Evolutionary conservation across 2,113 vertebrate genomes (phyloP), one percentile per base, ranked within the genome.

Genomic region (Neoarius graeffei): DNA sequence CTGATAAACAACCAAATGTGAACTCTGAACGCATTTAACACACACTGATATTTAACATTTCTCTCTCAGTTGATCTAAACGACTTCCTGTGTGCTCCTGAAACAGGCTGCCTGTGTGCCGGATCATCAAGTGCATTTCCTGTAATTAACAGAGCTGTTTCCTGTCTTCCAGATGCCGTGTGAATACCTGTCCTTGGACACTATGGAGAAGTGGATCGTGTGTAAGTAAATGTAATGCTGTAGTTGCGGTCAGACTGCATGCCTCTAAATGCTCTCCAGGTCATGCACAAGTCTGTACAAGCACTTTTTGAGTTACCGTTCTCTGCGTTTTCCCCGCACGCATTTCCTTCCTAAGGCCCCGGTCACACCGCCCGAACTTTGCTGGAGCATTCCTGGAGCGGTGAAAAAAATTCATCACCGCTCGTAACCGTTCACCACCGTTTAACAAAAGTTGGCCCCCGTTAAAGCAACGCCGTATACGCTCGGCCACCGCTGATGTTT

Each of bases 121-220:
- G 15, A 27, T 54, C 56, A 13, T 56, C 17, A 0, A 10, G 54
- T 83, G 60, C 17, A 13, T 54, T 82, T 50, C 13, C 19, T 84
- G 8, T 74, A 50, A 25, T 15, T 30, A 9, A 23, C 82, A 57
- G 25, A 88, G 64, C 89, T 27, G 54, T 87, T 23, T 4, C 62
- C n/a, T 87, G 54, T 87, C 20, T 90, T 91, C 87, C 91, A 97
- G 98, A 99, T 99, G 98, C 98, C 98, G 0, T 99, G 98, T 96
- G 98, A 99, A 96, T 99, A 99, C 91, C 95, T 99, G 8, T 99
- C 98, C 62, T 94, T 99, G 95, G 98, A 99, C 92, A 86, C 97
- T 25, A 99, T 99, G 98, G 98, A 99, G 92, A 99, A 99, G 93
- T 99, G 98, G 98, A 99, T 99, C 62, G 98, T 99, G 87, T 99